These are phyloP conservation scores for Chrysomallon squamiferum DNA, from an alignment of 1,140 invertebrate genomes.

Conservation along the genomic window DNA sequence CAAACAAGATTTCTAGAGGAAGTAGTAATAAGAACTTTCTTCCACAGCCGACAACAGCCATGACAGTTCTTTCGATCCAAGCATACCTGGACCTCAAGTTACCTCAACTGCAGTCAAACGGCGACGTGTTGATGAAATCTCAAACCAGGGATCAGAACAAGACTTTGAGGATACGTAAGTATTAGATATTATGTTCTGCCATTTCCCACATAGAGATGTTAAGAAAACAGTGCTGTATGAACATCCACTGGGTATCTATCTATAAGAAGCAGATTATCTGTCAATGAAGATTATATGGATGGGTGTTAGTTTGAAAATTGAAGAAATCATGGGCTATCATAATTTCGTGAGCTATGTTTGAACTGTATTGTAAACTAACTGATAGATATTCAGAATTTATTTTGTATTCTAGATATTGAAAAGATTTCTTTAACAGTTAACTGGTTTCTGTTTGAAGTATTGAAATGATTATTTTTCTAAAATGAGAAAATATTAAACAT, in stretches of 20 bases:
- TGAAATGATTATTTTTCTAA: too few species aligned
- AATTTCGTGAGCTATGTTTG: background rate
- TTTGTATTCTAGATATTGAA: too few species aligned
- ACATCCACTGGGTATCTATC: background rate
- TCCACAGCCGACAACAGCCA: slow-evolving; percentile 22
- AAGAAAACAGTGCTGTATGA: background rate
- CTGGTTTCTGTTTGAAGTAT: too few species aligned
- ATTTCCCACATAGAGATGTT: background rate
- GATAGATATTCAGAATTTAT: too few species aligned
- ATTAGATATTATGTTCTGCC: background rate
- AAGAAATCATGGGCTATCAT: background rate
- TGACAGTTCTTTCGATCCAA: slow-evolving; percentile 21
- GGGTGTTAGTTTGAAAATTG: background rate
- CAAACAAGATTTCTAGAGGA: too few species aligned
- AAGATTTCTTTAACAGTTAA: too few species aligned
- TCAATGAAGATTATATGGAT: background rate
- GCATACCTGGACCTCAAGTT: slow-evolving; percentile 62
- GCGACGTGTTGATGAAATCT: slow-evolving; percentile 39
- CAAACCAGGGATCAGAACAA: slow-evolving; percentile 57
- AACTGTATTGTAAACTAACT: background rate
- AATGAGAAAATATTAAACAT: too few species aligned
- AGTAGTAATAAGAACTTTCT: too few species aligned
- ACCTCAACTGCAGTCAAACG: slow-evolving; percentile 49
- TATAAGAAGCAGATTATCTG: background rate
- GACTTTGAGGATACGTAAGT: slow-evolving; percentile 56